A percentile compares a stretch with the other conserved stretches of the same genome.
Conservation (phyloP, 2,888 invertebrate genomes). For the Monoplex corrugatus region DNA sequence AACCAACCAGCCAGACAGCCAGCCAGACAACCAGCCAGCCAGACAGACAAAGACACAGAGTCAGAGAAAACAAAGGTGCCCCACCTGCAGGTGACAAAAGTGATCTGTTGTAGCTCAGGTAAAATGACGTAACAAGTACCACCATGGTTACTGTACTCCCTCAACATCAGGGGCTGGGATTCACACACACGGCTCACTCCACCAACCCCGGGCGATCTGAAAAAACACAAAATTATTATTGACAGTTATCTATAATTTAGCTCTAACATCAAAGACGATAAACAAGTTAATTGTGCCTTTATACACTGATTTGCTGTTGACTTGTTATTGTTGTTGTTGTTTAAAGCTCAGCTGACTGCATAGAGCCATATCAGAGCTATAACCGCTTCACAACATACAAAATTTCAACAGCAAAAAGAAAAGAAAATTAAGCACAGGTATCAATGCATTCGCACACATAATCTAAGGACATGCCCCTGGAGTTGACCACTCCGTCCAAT, state of each 20-base stretch:
- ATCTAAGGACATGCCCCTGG: no score
- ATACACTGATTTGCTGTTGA: not conserved
- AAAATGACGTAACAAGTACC: constrained; percentile 33
- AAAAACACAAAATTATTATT: not conserved
- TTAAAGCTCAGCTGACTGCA: no score
- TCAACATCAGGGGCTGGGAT: not conserved
- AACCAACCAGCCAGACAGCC: not conserved
- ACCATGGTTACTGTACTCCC: constrained; percentile 22
- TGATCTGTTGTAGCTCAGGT: constrained; percentile 12
- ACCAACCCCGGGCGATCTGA: not conserved
- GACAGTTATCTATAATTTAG: not conserved
- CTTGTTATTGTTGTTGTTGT: not conserved
- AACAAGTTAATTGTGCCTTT: no score
- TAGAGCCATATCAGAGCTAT: no score
- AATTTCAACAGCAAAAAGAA: no score
- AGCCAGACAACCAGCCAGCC: not conserved
- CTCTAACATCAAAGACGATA: no score
- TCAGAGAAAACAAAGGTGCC: no score
- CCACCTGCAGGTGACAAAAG: constrained; percentile 32
- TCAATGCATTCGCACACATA: no score
- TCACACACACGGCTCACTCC: not conserved
- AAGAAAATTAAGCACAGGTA: no score
- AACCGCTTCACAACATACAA: no score
- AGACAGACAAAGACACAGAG: no score
- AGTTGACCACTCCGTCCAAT: no score